These are phyloP conservation scores for Malurus cyaneus DNA, from an alignment of 2,113 vertebrate species.

Conservation along the genomic window DNA sequence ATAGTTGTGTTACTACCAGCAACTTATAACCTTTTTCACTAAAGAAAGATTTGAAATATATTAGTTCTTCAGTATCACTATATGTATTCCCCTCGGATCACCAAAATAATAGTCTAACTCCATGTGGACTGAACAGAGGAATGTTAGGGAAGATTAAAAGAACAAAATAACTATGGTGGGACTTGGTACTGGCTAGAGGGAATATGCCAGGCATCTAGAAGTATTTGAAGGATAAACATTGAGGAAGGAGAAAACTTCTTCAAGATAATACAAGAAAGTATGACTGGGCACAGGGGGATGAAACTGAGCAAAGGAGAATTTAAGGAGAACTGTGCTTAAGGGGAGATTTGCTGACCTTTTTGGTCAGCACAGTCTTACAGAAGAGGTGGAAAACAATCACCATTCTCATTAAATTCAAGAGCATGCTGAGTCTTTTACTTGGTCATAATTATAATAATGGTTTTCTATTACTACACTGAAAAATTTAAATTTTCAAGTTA, in stretches of 20 bases:
- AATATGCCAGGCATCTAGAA: slow-evolving; percentile 29
- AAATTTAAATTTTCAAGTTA: not conserved
- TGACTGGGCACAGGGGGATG: not conserved
- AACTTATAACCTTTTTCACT: not conserved
- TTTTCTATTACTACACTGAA: not conserved
- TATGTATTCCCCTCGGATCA: not conserved
- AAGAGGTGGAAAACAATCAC: not conserved
- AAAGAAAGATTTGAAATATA: not conserved
- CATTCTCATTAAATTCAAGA: not conserved
- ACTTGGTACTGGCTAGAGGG: not conserved
- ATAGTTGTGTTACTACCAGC: not conserved
- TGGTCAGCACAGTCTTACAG: not conserved
- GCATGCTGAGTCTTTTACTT: not conserved
- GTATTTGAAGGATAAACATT: slow-evolving; percentile 26
- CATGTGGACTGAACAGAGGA: not conserved
- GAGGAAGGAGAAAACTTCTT: slow-evolving; percentile 12
- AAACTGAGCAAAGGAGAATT: not conserved
- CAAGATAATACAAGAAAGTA: not conserved
- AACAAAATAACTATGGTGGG: not conserved
- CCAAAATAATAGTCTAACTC: slow-evolving; percentile 14
- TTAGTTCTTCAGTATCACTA: not conserved
- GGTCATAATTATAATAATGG: not conserved
- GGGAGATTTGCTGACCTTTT: not conserved
- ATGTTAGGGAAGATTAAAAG: slow-evolving; percentile 26
- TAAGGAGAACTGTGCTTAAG: not conserved